These are phyloP conservation scores for Adrianichthys oophorus DNA, from an alignment of 2,797 vertebrate species.

Conservation along the genomic window DNA sequence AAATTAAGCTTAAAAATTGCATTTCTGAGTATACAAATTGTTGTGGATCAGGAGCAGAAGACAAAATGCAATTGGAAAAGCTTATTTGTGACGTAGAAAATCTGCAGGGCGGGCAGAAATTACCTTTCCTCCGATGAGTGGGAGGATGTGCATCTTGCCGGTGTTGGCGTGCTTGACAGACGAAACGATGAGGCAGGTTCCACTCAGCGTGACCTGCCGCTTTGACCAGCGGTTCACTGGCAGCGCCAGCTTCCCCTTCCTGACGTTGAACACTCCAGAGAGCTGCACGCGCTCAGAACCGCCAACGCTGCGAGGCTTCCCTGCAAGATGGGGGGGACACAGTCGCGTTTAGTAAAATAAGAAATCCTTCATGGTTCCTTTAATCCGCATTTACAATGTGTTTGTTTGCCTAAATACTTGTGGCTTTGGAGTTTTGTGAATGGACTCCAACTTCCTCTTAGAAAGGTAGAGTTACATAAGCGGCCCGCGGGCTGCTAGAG, in stretches of 20 bases:
- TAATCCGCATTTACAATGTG: neutral
- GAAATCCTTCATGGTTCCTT: constrained; percentile 2
- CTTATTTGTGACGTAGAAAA: too few species aligned
- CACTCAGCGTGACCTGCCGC: constrained; percentile 94
- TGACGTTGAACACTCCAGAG: constrained; percentile 92
- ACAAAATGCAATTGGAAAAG: too few species aligned
- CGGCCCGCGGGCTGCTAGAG: constrained; percentile 38
- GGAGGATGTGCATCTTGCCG: constrained; percentile 98
- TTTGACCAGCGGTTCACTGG: constrained; percentile 95
- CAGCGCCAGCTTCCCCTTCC: constrained; percentile 96
- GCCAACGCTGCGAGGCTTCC: constrained; percentile 88
- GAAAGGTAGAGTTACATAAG: constrained; percentile 57
- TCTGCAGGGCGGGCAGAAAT: constrained; percentile 1
- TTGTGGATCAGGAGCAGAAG: too few species aligned
- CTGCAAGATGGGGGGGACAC: constrained; percentile 57
- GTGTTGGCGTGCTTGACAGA: constrained; percentile 93
- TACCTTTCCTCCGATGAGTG: constrained; percentile 97
- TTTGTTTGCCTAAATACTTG: constrained; percentile 21
- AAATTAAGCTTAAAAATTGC: too few species aligned
- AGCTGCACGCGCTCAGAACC: constrained; percentile 93
- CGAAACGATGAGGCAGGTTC: constrained; percentile 95
- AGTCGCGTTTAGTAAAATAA: neutral
- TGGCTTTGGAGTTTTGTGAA: constrained; percentile 48
- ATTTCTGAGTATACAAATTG: too few species aligned
- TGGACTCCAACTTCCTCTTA: constrained; percentile 34